Conservation (phyloP, 2,888 invertebrate genomes). For the Himalopsyche tibetana region DNA sequence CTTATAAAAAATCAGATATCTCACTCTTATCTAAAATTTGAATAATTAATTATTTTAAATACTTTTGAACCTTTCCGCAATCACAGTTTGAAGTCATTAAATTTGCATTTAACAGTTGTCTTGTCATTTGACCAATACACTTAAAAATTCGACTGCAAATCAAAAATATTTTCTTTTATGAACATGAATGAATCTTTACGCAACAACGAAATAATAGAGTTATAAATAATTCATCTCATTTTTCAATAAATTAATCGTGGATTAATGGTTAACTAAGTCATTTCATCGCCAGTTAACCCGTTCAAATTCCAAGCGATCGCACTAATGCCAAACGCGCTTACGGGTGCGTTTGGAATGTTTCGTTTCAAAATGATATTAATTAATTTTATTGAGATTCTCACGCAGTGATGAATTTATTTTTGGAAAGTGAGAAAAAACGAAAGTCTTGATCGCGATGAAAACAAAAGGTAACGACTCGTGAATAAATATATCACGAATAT, state of each 20-base stretch:
- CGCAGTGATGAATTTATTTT: constrained; percentile 11
- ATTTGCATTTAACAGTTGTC: too few relatives aligned
- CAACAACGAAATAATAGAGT: neutral
- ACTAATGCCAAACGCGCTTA: neutral
- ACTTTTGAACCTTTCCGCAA: too few relatives aligned
- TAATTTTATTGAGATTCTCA: constrained; percentile 16
- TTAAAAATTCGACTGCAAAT: too few relatives aligned
- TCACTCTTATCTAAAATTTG: too few relatives aligned
- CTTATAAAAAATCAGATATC: too few relatives aligned
- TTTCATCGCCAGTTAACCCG: neutral
- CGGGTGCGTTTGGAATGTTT: neutral
- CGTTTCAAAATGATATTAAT: neutral
- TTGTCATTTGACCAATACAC: too few relatives aligned
- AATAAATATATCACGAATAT: neutral
- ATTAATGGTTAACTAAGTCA: neutral
- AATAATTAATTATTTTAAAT: too few relatives aligned
- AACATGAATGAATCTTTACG: neutral
- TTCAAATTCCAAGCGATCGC: constrained; percentile 18
- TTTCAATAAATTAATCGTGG: neutral
- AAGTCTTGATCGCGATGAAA: constrained; percentile 3
- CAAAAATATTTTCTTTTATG: too few relatives aligned
- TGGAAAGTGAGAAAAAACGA: constrained; percentile 40
- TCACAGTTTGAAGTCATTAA: too few relatives aligned
- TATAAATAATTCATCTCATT: neutral
- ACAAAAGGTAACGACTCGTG: constrained; percentile 23